Conservation (phyloP, 2,888 invertebrate genomes). For the Thelaira solivaga region DNA sequence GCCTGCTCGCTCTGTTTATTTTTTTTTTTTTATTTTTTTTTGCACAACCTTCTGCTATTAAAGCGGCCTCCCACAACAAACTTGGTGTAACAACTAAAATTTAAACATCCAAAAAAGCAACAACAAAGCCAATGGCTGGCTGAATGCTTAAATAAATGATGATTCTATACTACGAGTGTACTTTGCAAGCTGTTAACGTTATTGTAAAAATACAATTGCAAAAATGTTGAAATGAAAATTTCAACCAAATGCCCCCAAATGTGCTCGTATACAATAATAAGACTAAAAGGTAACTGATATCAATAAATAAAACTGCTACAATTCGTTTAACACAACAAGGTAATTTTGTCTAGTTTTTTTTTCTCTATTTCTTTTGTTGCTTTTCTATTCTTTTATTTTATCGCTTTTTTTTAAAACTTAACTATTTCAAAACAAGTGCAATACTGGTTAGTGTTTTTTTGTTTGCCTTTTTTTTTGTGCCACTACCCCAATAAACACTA, state of each 20-base stretch:
- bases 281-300: neutral
- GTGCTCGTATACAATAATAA: neutral
- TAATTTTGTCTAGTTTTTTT: slow-evolving; percentile 21
- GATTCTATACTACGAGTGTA: too few relatives aligned
- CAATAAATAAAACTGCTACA: slow-evolving; percentile 1
- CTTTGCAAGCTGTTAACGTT: slow-evolving; percentile 26
- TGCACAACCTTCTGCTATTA: neutral
- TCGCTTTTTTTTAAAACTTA: slow-evolving; percentile 7
- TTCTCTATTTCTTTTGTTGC: too few relatives aligned
- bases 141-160: slow-evolving; percentile 2
- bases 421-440: slow-evolving; percentile 39
- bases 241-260: slow-evolving; percentile 26
- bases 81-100: slow-evolving; percentile 55
- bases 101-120: slow-evolving; percentile 2
- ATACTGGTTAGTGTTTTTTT: neutral
- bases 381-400: slow-evolving; percentile 16
- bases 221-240: slow-evolving; percentile 17
- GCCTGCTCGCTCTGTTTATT: neutral
- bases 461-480: slow-evolving; percentile 1
- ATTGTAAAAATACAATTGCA: neutral
- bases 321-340: slow-evolving; percentile 43
- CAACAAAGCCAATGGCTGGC: slow-evolving; percentile 34
- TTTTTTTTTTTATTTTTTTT: neutral
- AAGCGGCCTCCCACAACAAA: slow-evolving; percentile 58
- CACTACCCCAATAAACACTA: slow-evolving; percentile 59